Base-by-base conservation (phyloP, 2,888 invertebrate genomes). In the Noctuana brunneofusca region DNA sequence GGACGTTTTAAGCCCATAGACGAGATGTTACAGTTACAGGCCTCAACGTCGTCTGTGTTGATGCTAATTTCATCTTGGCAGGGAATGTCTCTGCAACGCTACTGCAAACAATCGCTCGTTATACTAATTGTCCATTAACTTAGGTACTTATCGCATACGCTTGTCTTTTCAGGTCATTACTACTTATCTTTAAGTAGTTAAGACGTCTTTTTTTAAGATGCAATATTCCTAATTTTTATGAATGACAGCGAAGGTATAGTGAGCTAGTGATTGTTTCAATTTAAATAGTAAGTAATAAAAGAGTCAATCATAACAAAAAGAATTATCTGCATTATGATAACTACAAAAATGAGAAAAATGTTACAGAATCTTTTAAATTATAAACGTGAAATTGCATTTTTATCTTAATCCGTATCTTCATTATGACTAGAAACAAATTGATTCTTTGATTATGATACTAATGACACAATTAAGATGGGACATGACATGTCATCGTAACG, bases 11-110 rank as follows among this genome's bases (percentile, higher is more conserved):
- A 66, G 60, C 65, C 63, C 66, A 75, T 76, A 75, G 76, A 78
- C 80, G 68, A 71, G 68, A 67, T 65, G 63, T 54, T 55, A 54
- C 60, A 62, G 65, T 64, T 66, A 56, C 71, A 78, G 72, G 67
- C 73, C 72, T 78, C 76, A 77, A 65, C 74, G 77, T 80, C 78
- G 76, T 77, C 74, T 71, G 72, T 75, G 82, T 80, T 79, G 65
- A 76, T 76, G 79, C 80, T 84, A 85, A 85, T 84, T 84, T 79
- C 71, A 85, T 81, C 84, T 86, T 85, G 85, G 86, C 86, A 84
- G 72, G 69, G 70, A 70, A 68, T 74, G 75, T 71, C 70, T 69
- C 27, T 49, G 43, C 67, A 65, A 65, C 67, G 64, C 68, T 64
- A 24, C 46, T 38, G 20, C 58, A 46, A 41, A 59, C 54, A 55